Evolutionary conservation across 2,113 vertebrate genomes (phyloP).

Genomic region (Haplochromis vanheusdeni): DNA sequence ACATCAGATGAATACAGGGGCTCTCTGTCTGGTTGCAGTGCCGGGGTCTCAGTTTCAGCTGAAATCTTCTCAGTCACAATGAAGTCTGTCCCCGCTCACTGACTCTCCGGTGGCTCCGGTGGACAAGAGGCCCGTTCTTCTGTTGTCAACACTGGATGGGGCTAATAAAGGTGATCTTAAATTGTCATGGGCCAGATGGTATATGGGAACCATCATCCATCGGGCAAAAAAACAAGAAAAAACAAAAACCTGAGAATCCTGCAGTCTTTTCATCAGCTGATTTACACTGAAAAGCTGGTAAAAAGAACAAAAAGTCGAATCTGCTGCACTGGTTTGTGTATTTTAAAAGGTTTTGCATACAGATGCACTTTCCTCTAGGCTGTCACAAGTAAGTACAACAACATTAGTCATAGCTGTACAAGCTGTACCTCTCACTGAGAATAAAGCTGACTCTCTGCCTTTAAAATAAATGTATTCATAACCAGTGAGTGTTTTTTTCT

Average conservation of each 20-base stretch:
- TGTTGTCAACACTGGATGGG: constrained; percentile 17
- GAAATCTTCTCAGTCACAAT: constrained; percentile 17
- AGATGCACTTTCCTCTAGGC: background rate
- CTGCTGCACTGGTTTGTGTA: background rate
- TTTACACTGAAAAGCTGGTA: background rate
- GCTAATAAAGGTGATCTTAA: constrained; percentile 12
- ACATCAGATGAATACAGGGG: constrained; percentile 18
- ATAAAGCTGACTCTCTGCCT: background rate
- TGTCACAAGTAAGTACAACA: background rate
- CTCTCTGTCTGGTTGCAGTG: constrained; percentile 36
- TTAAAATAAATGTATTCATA: background rate
- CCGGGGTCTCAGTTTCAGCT: constrained; percentile 31
- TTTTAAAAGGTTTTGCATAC: background rate
- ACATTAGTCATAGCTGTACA: background rate
- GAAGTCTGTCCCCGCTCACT: background rate
- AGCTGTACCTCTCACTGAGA: background rate
- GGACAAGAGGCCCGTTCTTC: constrained; percentile 34
- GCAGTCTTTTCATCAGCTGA: background rate
- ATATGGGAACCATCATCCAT: constrained; percentile 2
- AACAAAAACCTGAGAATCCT: background rate
- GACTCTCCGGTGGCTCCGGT: background rate
- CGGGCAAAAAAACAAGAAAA: background rate
- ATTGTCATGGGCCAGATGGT: background rate
- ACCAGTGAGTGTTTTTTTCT: background rate
- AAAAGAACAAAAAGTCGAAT: background rate